Conservation (phyloP, 2,113 vertebrate genomes). For the Aegotheles bennettii region DNA sequence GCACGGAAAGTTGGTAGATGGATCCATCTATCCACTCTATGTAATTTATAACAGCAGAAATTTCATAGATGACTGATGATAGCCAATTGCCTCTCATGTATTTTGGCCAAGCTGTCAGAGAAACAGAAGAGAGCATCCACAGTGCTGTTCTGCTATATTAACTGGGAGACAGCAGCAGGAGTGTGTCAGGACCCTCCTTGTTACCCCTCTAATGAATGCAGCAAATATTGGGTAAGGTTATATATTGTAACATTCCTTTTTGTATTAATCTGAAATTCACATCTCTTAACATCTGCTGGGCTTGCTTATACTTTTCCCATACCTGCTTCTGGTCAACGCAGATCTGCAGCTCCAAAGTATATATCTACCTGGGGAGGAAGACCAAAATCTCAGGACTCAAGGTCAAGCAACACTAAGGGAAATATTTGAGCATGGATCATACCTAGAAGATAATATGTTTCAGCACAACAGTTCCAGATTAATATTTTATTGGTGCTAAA, state of each 20-base stretch:
- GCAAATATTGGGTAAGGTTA: neutral
- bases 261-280: neutral
- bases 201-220: neutral
- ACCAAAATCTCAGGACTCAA: neutral
- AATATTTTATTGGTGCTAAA: neutral
- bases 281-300: neutral
- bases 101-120: neutral
- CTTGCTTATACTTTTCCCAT: neutral
- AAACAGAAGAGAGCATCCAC: neutral
- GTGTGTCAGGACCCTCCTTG: neutral
- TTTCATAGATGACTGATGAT: neutral
- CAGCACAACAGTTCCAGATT: neutral
- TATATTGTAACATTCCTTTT: neutral
- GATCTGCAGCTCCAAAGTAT: neutral
- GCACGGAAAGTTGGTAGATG: neutral
- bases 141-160: neutral
- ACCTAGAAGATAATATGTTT: neutral
- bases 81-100: neutral
- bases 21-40: neutral
- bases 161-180: neutral
- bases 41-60: neutral
- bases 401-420: neutral
- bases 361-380: neutral
- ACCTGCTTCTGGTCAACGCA: neutral
- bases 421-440: neutral